A percentile compares a stretch with the other conserved stretches of the same genome.
Evolutionary conservation across 2,888 invertebrate species (phyloP).

Genomic region (Drosophila stalkeri): DNA sequence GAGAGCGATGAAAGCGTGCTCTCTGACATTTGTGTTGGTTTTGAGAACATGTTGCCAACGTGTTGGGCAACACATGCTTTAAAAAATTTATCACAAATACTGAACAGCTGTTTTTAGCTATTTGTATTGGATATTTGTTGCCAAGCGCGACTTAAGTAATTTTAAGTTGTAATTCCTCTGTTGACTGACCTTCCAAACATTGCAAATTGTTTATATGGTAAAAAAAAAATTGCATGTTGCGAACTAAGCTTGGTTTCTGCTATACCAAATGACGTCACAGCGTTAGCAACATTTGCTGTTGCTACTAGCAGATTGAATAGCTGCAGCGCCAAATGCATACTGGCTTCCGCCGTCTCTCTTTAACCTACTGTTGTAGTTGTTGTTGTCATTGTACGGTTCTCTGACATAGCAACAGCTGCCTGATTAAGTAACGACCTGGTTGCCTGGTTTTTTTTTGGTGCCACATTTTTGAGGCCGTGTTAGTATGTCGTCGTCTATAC

Average conservation of each 20-base stretch:
- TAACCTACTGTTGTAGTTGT: neutral
- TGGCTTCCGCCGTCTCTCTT: slow-evolving; percentile 8
- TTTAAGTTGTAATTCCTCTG: slow-evolving; percentile 18
- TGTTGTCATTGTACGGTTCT: slow-evolving; percentile 3
- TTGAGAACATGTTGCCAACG: slow-evolving; percentile 61
- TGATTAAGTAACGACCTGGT: slow-evolving; percentile 77
- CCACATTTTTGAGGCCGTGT: slow-evolving; percentile 66
- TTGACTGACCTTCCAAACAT: slow-evolving; percentile 43
- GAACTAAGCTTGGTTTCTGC: slow-evolving; percentile 51
- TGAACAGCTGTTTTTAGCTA: slow-evolving; percentile 59
- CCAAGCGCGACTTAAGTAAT: slow-evolving; percentile 55
- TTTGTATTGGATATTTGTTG: slow-evolving; percentile 44
- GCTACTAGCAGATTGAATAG: slow-evolving; percentile 9
- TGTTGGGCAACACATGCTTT: slow-evolving; percentile 49
- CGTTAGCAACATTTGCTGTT: slow-evolving; percentile 59
- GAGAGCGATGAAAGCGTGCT: slow-evolving; percentile 12
- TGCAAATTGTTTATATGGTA: slow-evolving; percentile 18
- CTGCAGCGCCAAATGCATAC: slow-evolving; percentile 30
- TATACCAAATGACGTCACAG: slow-evolving; percentile 60
- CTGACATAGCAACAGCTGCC: slow-evolving; percentile 61
- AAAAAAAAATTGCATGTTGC: slow-evolving; percentile 23
- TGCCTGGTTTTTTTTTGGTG: slow-evolving; percentile 58
- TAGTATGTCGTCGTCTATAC: slow-evolving; percentile 63
- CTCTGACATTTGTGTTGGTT: slow-evolving; percentile 33
- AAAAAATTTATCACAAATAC: slow-evolving; percentile 27